Conservation (phyloP, 2,888 invertebrate species). For the Meganola albula region DNA sequence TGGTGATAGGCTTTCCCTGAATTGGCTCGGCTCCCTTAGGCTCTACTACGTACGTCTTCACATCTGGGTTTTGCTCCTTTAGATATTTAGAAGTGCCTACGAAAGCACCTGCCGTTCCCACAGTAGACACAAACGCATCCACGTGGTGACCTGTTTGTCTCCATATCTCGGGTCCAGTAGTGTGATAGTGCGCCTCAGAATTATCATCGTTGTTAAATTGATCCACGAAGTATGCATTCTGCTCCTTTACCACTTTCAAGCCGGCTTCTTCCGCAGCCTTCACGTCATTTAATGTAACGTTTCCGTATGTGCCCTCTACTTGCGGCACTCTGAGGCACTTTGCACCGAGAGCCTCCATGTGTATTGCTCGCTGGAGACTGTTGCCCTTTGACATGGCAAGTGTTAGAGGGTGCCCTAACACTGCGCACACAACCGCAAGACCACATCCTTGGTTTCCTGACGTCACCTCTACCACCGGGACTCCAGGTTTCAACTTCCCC, state of each 20-base stretch:
- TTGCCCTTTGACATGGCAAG: conserved; percentile 67
- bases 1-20: conserved; percentile 56
- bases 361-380: conserved; percentile 62
- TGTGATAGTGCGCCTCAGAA: conserved; percentile 53
- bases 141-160: conserved; percentile 61
- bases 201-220: conserved; percentile 60
- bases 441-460: conserved; percentile 71
- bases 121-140: conserved; percentile 61
- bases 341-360: conserved; percentile 69
- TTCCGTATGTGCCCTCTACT: conserved; percentile 66
- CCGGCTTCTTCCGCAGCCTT: conserved; percentile 55
- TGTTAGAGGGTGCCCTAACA: conserved; percentile 60
- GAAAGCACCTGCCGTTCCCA: conserved; percentile 66
- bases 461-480: conserved; percentile 58
- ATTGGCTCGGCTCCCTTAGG: conserved; percentile 63
- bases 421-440: conserved; percentile 65
- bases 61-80: conserved; percentile 55
- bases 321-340: conserved; percentile 61
- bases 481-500: conserved; percentile 53
- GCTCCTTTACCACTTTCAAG: conserved; percentile 44
- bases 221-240: conserved; percentile 59
- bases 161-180: conserved; percentile 71
- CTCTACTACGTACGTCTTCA: conserved; percentile 59
- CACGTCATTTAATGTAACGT: conserved; percentile 61
- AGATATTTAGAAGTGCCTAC: conserved; percentile 57